phyloP scores from a whole-genome alignment of 2,888 invertebrate species.

The Serripes groenlandicus region DNA sequence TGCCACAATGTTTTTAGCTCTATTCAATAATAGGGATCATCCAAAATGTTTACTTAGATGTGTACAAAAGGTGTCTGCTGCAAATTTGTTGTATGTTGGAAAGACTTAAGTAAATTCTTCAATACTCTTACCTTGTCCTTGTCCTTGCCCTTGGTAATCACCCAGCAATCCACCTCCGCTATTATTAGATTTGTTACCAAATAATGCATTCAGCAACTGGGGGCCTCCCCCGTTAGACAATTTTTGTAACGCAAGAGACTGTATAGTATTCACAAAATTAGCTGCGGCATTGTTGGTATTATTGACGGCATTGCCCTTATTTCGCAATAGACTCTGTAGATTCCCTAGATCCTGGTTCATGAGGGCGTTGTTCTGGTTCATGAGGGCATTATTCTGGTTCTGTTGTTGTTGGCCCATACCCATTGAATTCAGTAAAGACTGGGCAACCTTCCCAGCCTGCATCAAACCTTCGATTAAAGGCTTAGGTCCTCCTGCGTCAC shows the following conservation, averaged over 20 bases:
- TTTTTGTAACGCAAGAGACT: conserved; percentile 64
- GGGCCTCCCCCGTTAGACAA: conserved; percentile 18
- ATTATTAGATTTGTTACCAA: conserved; percentile 41
- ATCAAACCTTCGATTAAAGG: conserved; percentile 62
- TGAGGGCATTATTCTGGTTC: too few relatives aligned
- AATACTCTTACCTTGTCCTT: too few relatives aligned
- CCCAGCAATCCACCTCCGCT: conserved; percentile 54
- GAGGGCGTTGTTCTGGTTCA: conserved; percentile 2
- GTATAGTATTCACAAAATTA: conserved; percentile 68
- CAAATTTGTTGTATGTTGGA: neutral
- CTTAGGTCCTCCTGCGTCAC: conserved; percentile 32
- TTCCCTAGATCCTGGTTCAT: conserved; percentile 7
- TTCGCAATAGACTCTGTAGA: neutral
- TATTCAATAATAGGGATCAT: neutral
- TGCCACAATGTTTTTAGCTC: neutral
- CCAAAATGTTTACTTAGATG: too few relatives aligned
- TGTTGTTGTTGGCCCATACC: conserved; percentile 36
- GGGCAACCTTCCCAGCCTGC: conserved; percentile 55
- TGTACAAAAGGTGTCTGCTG: neutral
- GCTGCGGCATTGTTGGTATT: conserved; percentile 37
- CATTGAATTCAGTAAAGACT: conserved; percentile 54
- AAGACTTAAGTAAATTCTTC: too few relatives aligned
- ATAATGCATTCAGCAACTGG: conserved; percentile 45
- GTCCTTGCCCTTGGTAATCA: conserved; percentile 50
- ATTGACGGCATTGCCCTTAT: neutral